Conservation (phyloP, 2,113 vertebrate species). For the Saccopteryx leptura region DNA sequence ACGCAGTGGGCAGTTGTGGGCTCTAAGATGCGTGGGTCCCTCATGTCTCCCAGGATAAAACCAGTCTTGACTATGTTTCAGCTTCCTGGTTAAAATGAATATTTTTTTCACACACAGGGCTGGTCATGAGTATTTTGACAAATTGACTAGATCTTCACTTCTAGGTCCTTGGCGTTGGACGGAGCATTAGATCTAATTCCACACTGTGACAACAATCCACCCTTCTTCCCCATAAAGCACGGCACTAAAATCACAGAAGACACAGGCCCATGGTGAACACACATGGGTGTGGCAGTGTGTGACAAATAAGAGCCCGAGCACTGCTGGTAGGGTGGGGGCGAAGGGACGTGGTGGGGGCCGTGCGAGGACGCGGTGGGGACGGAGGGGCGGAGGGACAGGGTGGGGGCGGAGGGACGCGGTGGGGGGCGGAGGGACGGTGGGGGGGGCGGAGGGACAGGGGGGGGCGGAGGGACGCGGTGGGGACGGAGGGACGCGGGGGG, state of each 20-base stretch:
- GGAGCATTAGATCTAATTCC: background rate
- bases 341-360: background rate
- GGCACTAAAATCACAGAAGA: background rate
- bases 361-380: background rate
- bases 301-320: background rate
- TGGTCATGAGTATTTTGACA: slow-evolving; percentile 73
- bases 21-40: background rate
- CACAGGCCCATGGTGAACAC: fast-evolving
- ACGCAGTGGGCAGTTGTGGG: too few relatives aligned
- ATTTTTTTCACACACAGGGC: background rate
- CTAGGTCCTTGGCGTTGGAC: slow-evolving; percentile 63
- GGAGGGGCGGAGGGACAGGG: too few relatives aligned
- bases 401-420: too few relatives aligned
- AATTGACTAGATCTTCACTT: slow-evolving; percentile 76
- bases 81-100: background rate
- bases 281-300: fast-evolving
- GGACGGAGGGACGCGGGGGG: background rate
- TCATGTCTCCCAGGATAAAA: background rate
- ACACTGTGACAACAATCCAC: fast-evolving
- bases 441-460: too few relatives aligned
- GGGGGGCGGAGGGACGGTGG: too few relatives aligned
- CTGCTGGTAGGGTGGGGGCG: background rate
- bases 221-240: background rate
- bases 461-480: background rate
- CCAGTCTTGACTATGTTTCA: background rate